Conservation (phyloP, 2,888 invertebrate genomes). For the Tanytarsus gracilentus region DNA sequence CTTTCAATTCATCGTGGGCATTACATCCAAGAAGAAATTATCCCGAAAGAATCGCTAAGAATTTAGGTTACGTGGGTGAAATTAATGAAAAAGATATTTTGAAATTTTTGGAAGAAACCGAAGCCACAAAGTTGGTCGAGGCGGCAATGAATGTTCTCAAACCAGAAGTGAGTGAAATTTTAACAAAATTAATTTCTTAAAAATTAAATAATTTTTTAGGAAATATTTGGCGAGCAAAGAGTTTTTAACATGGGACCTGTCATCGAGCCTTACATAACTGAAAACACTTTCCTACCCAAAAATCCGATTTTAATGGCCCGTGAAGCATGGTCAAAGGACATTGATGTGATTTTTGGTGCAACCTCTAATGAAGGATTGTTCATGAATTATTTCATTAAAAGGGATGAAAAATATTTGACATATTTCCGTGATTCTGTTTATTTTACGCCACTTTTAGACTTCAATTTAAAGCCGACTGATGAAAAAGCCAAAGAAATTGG, state of each 20-base stretch:
- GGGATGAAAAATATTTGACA: conserved; percentile 30
- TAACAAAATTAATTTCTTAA: neutral
- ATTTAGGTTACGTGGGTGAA: conserved; percentile 38
- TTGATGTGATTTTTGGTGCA: conserved; percentile 40
- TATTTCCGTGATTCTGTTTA: neutral
- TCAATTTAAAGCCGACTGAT: neutral
- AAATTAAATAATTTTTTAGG: neutral
- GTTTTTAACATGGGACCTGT: conserved; percentile 36
- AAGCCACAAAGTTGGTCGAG: neutral
- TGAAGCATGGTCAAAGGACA: conserved; percentile 37
- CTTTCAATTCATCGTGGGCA: conserved; percentile 37
- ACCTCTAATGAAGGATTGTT: conserved; percentile 40
- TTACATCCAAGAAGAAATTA: conserved; percentile 36
- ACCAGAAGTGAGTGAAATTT: too few species aligned
- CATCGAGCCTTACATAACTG: conserved; percentile 38
- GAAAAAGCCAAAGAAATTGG: neutral
- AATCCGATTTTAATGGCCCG: conserved; percentile 35
- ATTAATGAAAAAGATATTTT: conserved; percentile 39
- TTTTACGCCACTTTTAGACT: neutral
- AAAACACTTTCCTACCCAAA: conserved; percentile 36
- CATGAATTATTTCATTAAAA: conserved; percentile 32
- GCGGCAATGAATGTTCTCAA: neutral
- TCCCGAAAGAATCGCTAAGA: conserved; percentile 39
- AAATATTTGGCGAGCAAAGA: neutral
- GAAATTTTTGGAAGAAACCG: conserved; percentile 38